A percentile compares a stretch with the other conserved stretches of the same genome.
These are phyloP conservation scores for Odocoileus hemionus DNA, from an alignment of 2,113 vertebrate genomes.

Conservation along the genomic window DNA sequence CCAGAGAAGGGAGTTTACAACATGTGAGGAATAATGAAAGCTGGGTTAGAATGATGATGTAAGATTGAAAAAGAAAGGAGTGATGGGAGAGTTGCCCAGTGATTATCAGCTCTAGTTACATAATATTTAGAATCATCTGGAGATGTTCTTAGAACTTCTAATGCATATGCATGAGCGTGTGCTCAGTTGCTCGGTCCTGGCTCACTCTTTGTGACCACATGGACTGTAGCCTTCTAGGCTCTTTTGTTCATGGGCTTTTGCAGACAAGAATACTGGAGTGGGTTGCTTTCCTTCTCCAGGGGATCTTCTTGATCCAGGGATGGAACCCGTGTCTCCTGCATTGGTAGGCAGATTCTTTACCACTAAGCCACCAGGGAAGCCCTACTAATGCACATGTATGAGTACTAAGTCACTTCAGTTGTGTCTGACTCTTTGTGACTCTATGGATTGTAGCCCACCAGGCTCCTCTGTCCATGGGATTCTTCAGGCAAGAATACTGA, in stretches of 20 bases:
- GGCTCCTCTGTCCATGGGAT: neutral
- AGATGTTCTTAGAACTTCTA: neutral
- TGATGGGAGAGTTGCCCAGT: neutral
- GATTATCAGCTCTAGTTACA: neutral
- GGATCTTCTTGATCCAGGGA: neutral
- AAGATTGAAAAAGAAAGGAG: neutral
- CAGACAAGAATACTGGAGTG: neutral
- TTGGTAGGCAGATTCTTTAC: neutral
- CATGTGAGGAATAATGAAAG: neutral
- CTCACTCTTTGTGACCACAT: neutral
- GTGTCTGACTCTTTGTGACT: neutral
- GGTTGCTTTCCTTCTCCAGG: neutral
- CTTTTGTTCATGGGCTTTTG: neutral
- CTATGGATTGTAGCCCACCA: neutral
- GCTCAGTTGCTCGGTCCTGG: neutral
- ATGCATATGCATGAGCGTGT: neutral
- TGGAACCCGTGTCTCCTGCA: neutral
- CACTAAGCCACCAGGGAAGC: neutral
- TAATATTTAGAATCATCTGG: neutral
- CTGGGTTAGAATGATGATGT: neutral
- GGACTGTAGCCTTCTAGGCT: neutral
- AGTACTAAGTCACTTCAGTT: neutral
- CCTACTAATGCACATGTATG: neutral
- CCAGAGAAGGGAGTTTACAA: neutral
- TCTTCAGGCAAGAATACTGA: neutral